A percentile compares a stretch with the other conserved stretches of the same genome.
These are phyloP conservation scores for Anoura caudifer DNA, from an alignment of 2,113 vertebrate genomes.

Conservation along the genomic window DNA sequence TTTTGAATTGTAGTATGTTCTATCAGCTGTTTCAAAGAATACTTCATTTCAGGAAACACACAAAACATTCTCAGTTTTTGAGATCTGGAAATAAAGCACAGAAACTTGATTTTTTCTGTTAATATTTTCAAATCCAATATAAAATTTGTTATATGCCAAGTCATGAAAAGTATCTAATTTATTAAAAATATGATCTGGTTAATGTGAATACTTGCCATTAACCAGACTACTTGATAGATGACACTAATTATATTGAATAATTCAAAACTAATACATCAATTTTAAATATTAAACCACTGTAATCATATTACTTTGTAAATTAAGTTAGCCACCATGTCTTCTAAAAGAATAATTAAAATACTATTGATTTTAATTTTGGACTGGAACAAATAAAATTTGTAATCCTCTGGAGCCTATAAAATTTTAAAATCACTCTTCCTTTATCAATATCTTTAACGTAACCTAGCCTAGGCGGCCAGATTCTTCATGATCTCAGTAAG, in stretches of 20 bases:
- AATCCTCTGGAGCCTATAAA: not conserved
- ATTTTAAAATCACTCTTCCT: not conserved
- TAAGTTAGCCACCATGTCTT: not conserved
- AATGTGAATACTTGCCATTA: not conserved
- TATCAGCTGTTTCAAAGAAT: not conserved
- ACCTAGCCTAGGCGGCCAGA: not conserved
- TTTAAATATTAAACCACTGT: not conserved
- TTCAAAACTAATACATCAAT: not conserved
- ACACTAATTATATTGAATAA: not conserved
- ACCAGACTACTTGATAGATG: not conserved
- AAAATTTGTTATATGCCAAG: not conserved
- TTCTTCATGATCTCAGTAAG: not conserved
- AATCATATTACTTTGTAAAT: not conserved
- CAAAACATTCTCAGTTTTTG: not conserved
- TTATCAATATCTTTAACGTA: not conserved
- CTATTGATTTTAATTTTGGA: slow-evolving; percentile 2
- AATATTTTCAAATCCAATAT: slow-evolving; percentile 19
- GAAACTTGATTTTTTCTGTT: slow-evolving; percentile 15
- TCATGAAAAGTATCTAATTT: not conserved
- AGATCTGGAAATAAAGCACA: not conserved
- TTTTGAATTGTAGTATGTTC: not conserved
- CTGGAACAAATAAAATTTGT: not conserved
- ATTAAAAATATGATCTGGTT: not conserved
- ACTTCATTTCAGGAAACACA: not conserved
- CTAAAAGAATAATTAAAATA: slow-evolving; percentile 17